These are phyloP conservation scores for Perognathus longimembris DNA, from an alignment of 2,113 vertebrate genomes.

Conservation along the genomic window DNA sequence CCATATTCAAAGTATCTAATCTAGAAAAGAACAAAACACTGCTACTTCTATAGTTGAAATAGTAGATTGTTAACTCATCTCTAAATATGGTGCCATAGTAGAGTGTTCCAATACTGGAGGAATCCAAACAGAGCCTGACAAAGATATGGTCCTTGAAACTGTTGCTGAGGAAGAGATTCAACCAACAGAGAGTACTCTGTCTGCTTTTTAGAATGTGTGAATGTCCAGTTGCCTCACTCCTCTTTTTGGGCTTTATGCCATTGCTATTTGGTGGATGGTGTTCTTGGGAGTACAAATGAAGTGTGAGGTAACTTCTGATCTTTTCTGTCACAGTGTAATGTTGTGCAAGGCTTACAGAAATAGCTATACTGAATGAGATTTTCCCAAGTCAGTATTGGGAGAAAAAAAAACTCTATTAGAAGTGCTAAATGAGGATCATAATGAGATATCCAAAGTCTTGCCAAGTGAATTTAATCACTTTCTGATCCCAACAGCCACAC, in stretches of 20 bases:
- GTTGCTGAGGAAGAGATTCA: neutral
- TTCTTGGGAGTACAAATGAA: conserved; percentile 63
- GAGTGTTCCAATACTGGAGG: neutral
- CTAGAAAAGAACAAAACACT: neutral
- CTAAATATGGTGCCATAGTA: neutral
- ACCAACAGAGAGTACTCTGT: neutral
- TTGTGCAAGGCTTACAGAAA: conserved; percentile 71
- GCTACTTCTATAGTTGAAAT: neutral
- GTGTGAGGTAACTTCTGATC: conserved; percentile 69
- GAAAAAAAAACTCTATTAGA: conserved; percentile 88
- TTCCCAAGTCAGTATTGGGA: conserved; percentile 76
- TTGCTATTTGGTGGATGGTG: conserved; percentile 34
- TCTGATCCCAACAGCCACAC: conserved; percentile 89
- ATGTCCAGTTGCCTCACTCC: neutral
- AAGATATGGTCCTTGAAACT: neutral
- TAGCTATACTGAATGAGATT: conserved; percentile 70
- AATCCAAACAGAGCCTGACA: neutral
- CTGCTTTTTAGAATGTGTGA: neutral
- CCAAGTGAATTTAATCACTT: conserved; percentile 93
- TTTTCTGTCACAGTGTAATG: conserved; percentile 61
- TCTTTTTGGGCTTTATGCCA: conserved; percentile 17
- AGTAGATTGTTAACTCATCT: neutral
- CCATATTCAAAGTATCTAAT: neutral
- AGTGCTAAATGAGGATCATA: conserved; percentile 90
- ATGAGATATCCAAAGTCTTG: conserved; percentile 90